These are phyloP conservation scores for Sycobia sp. DNA, from an alignment of 1,140 invertebrate species.

Conservation along the genomic window DNA sequence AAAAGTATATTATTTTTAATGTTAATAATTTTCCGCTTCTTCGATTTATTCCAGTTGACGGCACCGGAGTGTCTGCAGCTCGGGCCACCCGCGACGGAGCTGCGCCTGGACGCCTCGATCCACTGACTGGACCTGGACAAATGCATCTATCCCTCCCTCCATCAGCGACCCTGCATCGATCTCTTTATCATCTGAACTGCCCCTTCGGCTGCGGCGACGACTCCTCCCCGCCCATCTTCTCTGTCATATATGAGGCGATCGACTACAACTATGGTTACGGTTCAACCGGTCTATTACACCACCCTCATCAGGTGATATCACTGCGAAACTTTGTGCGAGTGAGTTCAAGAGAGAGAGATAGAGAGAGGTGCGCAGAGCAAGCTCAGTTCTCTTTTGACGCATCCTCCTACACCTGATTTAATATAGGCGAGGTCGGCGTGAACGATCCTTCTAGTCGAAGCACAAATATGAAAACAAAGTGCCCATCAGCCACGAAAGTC, in stretches of 20 bases:
- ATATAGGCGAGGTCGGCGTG: not conserved
- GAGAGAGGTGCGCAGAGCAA: not conserved
- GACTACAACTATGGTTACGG: no score
- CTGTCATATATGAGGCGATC: no score
- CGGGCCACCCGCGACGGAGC: constrained; percentile 59
- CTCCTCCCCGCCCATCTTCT: not conserved
- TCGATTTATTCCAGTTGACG: constrained; percentile 57
- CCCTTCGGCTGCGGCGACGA: not conserved
- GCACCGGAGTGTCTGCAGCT: constrained; percentile 65
- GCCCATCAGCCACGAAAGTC: no score
- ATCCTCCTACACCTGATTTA: not conserved
- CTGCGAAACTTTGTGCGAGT: not conserved
- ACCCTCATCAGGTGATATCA: no score
- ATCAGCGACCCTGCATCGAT: constrained; percentile 66
- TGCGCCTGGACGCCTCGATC: constrained; percentile 65
- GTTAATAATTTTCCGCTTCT: not conserved
- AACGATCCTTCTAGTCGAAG: constrained; percentile 55
- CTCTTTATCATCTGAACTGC: constrained; percentile 55
- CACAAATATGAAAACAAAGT: no score
- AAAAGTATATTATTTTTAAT: no score
- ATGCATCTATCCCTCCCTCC: constrained; percentile 62
- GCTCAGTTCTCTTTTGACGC: constrained; percentile 22
- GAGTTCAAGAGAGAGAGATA: not conserved
- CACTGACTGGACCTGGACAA: constrained; percentile 65
- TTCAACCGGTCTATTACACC: no score